Conservation (phyloP, 2,113 vertebrate genomes). For the Proteles cristata region DNA sequence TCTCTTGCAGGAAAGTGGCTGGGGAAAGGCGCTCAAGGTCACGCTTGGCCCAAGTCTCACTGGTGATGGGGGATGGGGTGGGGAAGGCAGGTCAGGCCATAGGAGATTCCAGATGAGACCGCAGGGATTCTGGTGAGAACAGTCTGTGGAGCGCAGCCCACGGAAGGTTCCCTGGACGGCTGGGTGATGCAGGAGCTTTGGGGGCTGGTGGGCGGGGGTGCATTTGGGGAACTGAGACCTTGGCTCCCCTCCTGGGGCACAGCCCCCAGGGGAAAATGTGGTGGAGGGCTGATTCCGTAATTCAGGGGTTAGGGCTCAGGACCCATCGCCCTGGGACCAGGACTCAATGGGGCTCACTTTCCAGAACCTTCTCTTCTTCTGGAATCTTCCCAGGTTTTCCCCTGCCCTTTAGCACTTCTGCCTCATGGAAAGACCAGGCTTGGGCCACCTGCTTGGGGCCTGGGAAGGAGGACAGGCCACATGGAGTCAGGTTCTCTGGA, state of each 20-base stretch:
- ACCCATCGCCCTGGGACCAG: accelerated
- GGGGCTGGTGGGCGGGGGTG: not conserved
- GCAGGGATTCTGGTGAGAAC: too few species aligned
- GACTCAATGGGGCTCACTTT: not conserved
- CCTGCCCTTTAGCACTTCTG: not conserved
- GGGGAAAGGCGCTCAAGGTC: too few species aligned
- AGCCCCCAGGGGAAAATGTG: not conserved
- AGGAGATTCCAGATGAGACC: not conserved
- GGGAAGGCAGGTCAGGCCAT: accelerated
- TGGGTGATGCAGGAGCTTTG: accelerated
- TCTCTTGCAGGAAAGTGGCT: too few species aligned
- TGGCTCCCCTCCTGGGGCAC: accelerated
- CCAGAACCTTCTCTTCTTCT: not conserved
- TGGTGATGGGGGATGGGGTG: not conserved
- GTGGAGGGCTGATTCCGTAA: not conserved
- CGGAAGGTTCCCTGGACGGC: accelerated
- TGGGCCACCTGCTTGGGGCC: accelerated
- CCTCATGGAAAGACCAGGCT: not conserved
- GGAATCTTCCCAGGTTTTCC: not conserved
- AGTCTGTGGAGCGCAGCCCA: accelerated
- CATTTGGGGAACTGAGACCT: not conserved
- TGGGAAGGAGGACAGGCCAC: not conserved
- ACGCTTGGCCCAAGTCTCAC: not conserved
- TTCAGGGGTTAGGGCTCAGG: accelerated
- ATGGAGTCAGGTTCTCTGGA: accelerated